Evolutionary conservation across 1,140 invertebrate genomes (phyloP), one percentile per base, ranked within the genome.

Genomic region (Drosophila bifasciata): DNA sequence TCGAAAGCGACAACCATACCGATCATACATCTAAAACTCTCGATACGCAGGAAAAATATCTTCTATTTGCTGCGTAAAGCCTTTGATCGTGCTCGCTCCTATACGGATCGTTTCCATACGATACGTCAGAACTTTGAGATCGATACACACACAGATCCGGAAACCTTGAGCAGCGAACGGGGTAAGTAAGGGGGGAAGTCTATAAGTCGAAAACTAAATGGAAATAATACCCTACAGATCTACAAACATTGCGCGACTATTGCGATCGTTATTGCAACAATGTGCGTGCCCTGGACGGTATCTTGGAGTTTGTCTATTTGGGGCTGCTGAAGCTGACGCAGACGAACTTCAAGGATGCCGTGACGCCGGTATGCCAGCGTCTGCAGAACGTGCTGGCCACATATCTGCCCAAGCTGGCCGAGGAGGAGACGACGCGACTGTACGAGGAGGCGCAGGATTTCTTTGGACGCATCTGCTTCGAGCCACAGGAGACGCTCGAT

Each of bases 281-380:
- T 92, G 91, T 94, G 57, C 89, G 93, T 1, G 85, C 91, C 5
- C 93, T 96, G 23, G 92, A 95, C 53, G 92, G 92, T 11, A 94
- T 97, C 17, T 92, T 94, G 11, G 92, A 94, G 44, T 92, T 92
- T 52, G 93, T 95, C 64, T 92, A 92, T 0, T 68, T 95, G 5
- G 96, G 96, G 1, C 90, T 97, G 23, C 90, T 97, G 43, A 92
- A 94, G 55, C 83, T 97, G 5, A 94, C 95, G 62, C 92, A 96
- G 15, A 86, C 91, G n/a, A 93, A 93, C 36, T 96, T 97, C 81
- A 96, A 96, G 91, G 93, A 93, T 17, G 91, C 93, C 17, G 93
- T 95, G 17, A 92, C 94, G 11, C 94, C 95, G 0, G 95, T 95
- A 44, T 95, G 96, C 2, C 91, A 93, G 5, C 90, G 94, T 55